These are phyloP conservation scores for Polypterus senegalus DNA, from an alignment of 2,113 vertebrate genomes.

Conservation along the genomic window DNA sequence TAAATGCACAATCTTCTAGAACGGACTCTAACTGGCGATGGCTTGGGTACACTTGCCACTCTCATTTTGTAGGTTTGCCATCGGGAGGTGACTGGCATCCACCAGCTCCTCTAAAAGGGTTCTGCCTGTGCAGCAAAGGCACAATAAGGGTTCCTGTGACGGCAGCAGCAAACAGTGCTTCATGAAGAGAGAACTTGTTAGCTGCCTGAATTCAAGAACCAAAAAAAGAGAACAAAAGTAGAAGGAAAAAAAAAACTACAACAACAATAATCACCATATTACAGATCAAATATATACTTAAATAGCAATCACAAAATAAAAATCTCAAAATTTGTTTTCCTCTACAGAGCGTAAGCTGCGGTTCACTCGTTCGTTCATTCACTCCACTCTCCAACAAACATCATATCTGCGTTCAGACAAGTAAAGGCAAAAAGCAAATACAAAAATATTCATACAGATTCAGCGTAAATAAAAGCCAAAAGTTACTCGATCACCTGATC, in stretches of 20 bases:
- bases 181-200: not conserved
- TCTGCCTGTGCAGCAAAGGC: not conserved
- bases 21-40: too few species aligned
- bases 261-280: constrained; percentile 20
- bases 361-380: not conserved
- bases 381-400: too few species aligned
- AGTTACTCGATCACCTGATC: too few species aligned
- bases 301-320: constrained; percentile 20
- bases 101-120: too few species aligned
- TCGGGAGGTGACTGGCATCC: too few species aligned
- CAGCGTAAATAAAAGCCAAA: constrained; percentile 5
- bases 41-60: too few species aligned
- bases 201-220: constrained; percentile 2
- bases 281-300: constrained; percentile 23
- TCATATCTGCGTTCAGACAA: constrained; percentile 28
- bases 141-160: not conserved
- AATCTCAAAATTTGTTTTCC: constrained; percentile 6
- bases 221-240: constrained; percentile 19
- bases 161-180: not conserved
- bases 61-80: too few species aligned
- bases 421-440: constrained; percentile 23
- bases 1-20: too few species aligned
- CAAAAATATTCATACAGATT: constrained; percentile 15
- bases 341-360: constrained; percentile 12
- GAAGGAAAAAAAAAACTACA: constrained; percentile 29